Evolutionary conservation across 2,888 invertebrate species (phyloP).

Genomic region (Hemicrepidius hirtus): DNA sequence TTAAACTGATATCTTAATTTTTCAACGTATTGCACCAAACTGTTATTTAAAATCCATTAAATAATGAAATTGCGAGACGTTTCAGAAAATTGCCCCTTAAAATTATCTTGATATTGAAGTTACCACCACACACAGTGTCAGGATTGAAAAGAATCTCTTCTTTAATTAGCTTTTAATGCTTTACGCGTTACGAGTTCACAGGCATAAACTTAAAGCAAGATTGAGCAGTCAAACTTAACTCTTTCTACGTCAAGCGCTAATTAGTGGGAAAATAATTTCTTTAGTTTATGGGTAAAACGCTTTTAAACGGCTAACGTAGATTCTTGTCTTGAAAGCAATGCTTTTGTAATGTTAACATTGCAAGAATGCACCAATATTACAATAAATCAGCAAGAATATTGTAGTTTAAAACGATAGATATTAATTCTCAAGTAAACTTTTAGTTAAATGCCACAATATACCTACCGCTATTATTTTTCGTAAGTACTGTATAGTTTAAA

Average conservation of each 20-base stretch:
- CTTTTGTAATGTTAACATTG: background rate
- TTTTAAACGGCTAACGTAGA: conserved; percentile 18
- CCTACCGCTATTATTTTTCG: too few species aligned
- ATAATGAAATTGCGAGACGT: conserved; percentile 61
- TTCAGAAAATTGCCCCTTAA: conserved; percentile 59
- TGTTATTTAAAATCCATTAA: conserved; percentile 64
- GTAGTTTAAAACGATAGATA: too few species aligned
- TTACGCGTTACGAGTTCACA: conserved; percentile 40
- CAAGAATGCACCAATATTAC: background rate
- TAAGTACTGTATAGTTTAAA: too few species aligned
- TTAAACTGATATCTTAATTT: conserved; percentile 42
- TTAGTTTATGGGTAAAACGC: conserved; percentile 46
- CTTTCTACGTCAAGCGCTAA: conserved; percentile 56
- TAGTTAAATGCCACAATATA: too few species aligned
- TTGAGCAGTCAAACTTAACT: conserved; percentile 58
- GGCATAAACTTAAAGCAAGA: conserved; percentile 47
- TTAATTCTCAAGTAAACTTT: too few species aligned
- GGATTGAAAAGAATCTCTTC: conserved; percentile 50
- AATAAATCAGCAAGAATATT: too few species aligned
- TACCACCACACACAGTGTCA: conserved; percentile 58
- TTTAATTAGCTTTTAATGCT: conserved; percentile 64
- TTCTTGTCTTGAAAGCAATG: conserved; percentile 6
- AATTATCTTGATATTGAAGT: conserved; percentile 41
- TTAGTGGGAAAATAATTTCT: conserved; percentile 52
- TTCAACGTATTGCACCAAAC: conserved; percentile 41